A percentile compares a stretch with the other conserved stretches of the same genome.
These are phyloP conservation scores for Macrophya alboannulata DNA, from an alignment of 2,888 invertebrate genomes.

Conservation along the genomic window DNA sequence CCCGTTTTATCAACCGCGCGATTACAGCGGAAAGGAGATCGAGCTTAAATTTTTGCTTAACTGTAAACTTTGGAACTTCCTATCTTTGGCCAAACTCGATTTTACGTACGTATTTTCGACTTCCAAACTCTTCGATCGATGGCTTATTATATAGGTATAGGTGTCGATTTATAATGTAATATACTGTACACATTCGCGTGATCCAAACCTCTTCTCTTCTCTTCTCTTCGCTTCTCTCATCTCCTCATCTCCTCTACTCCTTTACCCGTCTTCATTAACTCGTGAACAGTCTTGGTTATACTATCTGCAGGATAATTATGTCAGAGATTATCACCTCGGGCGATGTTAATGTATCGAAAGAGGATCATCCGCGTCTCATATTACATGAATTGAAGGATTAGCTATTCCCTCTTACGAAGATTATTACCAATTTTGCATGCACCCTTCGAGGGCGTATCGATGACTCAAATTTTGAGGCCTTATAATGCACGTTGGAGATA, in stretches of 20 bases:
- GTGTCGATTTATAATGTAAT: background rate
- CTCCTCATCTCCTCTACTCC: background rate
- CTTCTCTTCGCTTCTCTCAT: background rate
- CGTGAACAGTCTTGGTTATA: constrained; percentile 1
- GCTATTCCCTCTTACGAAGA: background rate
- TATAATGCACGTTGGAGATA: background rate
- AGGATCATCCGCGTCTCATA: constrained; percentile 32
- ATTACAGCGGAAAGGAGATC: background rate
- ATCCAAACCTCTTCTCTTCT: background rate
- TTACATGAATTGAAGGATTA: constrained; percentile 12
- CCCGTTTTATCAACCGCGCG: background rate
- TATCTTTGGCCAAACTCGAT: background rate
- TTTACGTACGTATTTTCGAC: background rate
- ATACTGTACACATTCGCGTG: background rate
- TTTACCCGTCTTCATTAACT: constrained; percentile 19
- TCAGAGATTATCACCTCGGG: constrained; percentile 43
- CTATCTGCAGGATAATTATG: constrained; percentile 44
- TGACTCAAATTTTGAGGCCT: background rate
- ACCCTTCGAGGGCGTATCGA: background rate
- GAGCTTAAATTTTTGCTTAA: background rate
- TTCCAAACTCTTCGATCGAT: background rate
- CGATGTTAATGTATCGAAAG: constrained; percentile 34
- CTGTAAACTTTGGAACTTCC: background rate
- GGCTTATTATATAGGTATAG: background rate
- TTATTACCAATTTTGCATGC: background rate